Evolutionary conservation across 1,140 invertebrate genomes (phyloP), one percentile per base, ranked within the genome.

Genomic region (Macrobrachium nipponense): DNA sequence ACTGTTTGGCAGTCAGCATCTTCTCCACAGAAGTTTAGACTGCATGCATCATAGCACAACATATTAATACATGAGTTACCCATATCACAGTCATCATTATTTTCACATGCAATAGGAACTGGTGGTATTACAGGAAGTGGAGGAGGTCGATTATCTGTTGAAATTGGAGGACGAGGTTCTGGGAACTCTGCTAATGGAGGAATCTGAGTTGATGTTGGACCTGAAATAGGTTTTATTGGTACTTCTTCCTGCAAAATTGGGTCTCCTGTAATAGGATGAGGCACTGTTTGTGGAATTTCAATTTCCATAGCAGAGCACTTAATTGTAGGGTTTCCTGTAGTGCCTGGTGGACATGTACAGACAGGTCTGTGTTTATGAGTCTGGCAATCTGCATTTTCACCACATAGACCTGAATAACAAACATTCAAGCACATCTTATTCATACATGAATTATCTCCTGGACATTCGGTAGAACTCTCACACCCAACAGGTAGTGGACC

Each of bases 361-460:
- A 94, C 94, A 2, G 96, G 95, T 36, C 94, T 93, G 89, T 96
- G 95, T 61, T 88, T 88, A 51, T 95, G 93, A 51, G 96, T 95
- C 83, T 93, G 93, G 90, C 96, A 97, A 85, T 93, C 93, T 3
- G 96, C 96, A 90, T 68, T 95, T 86, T 92, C 91, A 6, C 96
- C 96, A 90, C 96, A 98, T 5, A 89, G 80, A 27, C 87, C 82
- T 66, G 87, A 79, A 43, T 89, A 81, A 93, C 92, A 98, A 2
- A 96, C 96, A 92, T 96, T 96, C 0, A 94, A 90, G 90, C 96
- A 97, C 5, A 92, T 90, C 73, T 95, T 94, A 89, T 96, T 95
- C 11, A 94, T 92, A 90, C 97, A 97, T 43, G 94, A 93, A 88
- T 93, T 93, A 88, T 96, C 95, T 2, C 90, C 90, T 2, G 93